Conservation (phyloP, 2,797 vertebrate genomes). For the Masticophis lateralis region DNA sequence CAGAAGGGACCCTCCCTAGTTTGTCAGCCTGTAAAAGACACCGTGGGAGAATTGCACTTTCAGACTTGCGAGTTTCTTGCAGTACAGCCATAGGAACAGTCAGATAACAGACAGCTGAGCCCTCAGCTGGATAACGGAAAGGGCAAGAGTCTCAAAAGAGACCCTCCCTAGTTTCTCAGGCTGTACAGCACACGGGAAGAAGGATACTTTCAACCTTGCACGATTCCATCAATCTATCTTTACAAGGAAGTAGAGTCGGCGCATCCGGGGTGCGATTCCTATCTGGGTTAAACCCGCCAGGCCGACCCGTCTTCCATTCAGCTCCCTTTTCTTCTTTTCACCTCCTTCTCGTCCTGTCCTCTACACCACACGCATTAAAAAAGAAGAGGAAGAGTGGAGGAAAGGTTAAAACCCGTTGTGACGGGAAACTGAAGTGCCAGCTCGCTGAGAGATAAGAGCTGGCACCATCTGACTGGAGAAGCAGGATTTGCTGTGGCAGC, state of each 20-base stretch:
- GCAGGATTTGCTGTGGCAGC: conserved; percentile 38
- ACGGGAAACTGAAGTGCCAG: conserved; percentile 54
- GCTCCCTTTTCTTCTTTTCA: conserved; percentile 49
- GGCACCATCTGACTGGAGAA: conserved; percentile 55
- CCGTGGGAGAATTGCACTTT: no score
- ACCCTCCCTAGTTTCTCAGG: not conserved
- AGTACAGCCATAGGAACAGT: no score
- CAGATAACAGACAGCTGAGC: no score
- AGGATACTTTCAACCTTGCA: not conserved
- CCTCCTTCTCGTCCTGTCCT: conserved; percentile 30
- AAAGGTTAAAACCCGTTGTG: conserved; percentile 47
- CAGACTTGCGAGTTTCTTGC: no score
- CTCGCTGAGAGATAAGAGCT: conserved; percentile 26
- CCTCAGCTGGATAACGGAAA: not conserved
- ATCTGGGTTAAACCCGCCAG: not conserved
- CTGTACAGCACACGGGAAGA: no score
- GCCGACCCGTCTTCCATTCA: conserved; percentile 36
- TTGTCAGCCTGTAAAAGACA: no score
- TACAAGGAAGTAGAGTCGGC: not conserved
- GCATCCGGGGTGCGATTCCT: not conserved
- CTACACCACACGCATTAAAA: conserved; percentile 58
- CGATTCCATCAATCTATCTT: not conserved
- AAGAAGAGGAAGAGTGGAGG: not conserved
- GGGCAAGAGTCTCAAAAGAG: not conserved
- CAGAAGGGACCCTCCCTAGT: no score